Evolutionary conservation across 2,797 vertebrate genomes (phyloP), one percentile per base, ranked within the genome.

Genomic region (Melanogrammus aeglefinus): DNA sequence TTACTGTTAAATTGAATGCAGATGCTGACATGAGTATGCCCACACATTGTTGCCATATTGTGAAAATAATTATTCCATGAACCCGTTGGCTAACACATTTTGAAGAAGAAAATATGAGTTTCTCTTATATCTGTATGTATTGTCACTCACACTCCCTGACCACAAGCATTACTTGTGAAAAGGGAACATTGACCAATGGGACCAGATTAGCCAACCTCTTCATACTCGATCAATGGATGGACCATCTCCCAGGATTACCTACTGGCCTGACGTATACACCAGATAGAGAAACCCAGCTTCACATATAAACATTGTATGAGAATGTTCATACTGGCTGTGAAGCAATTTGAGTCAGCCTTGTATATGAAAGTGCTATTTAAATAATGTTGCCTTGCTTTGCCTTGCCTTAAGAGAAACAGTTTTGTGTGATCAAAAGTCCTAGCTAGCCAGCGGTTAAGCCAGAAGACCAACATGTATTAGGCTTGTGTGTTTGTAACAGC

Each of bases 391-490:
- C 31, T 33, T 33, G 31, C 31, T 4, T 33, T 33, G 31, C 31
- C 31, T 33, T 33, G 31, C 2, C 31, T 51, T 18, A 51, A 16
- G 47, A 51, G 47, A 51, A 36, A 36, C 5, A 3, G 35, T 44
- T 44, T 44, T 44, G 41, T 51, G 2, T 57, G 3, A 70, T 70
- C 35, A 1, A 24, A 76, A 51, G 39, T 72, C 72, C 70, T 72
- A n/a, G 70, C 76, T 72, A 72, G 39, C 76, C 76, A 72, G 76
- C 16, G 16, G 12, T 66, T 72, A 77, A 66, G 66, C 75, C 75
- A 39, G 31, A 76, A 39, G 75, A 76, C 51, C 24, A 76, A 51
- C 31, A 69, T 69, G 51, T 77, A 72, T 33, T n/a, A 44, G 69
- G 69, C 76, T 72, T 72, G 69, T 66, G 76, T 77, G 12, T 29